These are phyloP conservation scores for Lindbergichthys nudifrons DNA, from an alignment of 2,797 vertebrate genomes.

Conservation along the genomic window DNA sequence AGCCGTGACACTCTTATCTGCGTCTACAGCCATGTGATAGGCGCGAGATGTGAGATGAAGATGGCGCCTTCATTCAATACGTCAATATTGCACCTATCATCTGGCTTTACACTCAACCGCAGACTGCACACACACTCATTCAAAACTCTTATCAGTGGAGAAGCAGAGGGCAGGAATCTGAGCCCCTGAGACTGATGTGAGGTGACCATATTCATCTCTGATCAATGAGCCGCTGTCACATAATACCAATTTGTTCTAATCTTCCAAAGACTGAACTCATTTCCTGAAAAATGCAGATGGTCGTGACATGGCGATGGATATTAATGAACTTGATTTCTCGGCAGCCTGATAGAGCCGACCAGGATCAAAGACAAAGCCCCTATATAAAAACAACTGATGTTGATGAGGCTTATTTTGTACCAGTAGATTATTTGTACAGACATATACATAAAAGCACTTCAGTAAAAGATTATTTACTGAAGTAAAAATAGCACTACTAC, in stretches of 20 bases:
- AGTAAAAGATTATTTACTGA: too few species aligned
- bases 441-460: too few species aligned
- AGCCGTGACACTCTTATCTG: conserved; percentile 62
- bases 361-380: neutral
- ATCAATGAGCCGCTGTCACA: conserved; percentile 57
- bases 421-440: too few species aligned
- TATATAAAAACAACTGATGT: neutral
- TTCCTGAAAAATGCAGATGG: conserved; percentile 43
- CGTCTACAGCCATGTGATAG: conserved; percentile 45
- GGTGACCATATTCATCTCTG: conserved; percentile 51
- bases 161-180: conserved; percentile 63
- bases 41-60: conserved; percentile 45
- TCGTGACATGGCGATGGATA: conserved; percentile 27
- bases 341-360: neutral
- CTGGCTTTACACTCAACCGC: conserved; percentile 28
- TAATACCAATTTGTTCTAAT: conserved; percentile 40
- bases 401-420: too few species aligned
- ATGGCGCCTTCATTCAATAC: conserved; percentile 56
- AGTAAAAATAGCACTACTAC: too few species aligned
- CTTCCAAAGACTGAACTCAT: conserved; percentile 33
- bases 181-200: conserved; percentile 52
- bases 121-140: conserved; percentile 12
- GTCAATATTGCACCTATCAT: conserved; percentile 60
- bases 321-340: conserved; percentile 40
- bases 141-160: conserved; percentile 66